These are phyloP conservation scores for Noctua fimbriata DNA, from an alignment of 2,888 invertebrate genomes.

Conservation along the genomic window DNA sequence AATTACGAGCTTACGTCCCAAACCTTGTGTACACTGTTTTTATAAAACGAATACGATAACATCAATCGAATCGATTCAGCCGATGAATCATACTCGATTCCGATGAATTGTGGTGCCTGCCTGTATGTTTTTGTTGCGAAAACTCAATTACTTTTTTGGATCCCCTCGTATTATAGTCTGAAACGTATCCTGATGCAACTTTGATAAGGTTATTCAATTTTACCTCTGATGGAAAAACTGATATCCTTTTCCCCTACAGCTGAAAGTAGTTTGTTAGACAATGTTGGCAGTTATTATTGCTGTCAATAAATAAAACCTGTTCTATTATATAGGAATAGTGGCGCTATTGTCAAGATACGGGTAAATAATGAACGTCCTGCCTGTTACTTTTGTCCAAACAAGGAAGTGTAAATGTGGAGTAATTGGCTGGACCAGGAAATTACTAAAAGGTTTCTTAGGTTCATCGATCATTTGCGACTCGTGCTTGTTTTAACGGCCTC, in stretches of 20 bases:
- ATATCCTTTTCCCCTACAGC: constrained; percentile 43
- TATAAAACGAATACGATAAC: constrained; percentile 79
- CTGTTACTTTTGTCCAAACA: constrained; percentile 77
- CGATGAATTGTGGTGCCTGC: constrained; percentile 68
- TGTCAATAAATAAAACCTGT: constrained; percentile 78
- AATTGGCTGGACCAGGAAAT: constrained; percentile 80
- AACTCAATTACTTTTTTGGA: constrained; percentile 58
- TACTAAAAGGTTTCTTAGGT: constrained; percentile 77
- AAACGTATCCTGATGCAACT: constrained; percentile 32
- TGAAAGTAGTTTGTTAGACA: constrained; percentile 57
- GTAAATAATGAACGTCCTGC: constrained; percentile 81
- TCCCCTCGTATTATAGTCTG: constrained; percentile 33
- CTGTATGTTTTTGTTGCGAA: constrained; percentile 63
- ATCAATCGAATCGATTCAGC: constrained; percentile 77
- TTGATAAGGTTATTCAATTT: constrained; percentile 49
- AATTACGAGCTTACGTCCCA: constrained; percentile 69
- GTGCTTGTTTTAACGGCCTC: constrained; percentile 72
- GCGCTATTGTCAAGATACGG: constrained; percentile 78
- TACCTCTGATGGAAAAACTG: constrained; percentile 44
- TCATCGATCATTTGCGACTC: constrained; percentile 77
- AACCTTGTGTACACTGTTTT: constrained; percentile 82
- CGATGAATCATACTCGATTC: constrained; percentile 82
- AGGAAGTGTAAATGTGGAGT: constrained; percentile 84
- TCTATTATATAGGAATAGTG: constrained; percentile 70
- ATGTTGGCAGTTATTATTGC: constrained; percentile 63